Evolutionary conservation across 2,797 vertebrate genomes (phyloP).

Genomic region (Gouania willdenowi): DNA sequence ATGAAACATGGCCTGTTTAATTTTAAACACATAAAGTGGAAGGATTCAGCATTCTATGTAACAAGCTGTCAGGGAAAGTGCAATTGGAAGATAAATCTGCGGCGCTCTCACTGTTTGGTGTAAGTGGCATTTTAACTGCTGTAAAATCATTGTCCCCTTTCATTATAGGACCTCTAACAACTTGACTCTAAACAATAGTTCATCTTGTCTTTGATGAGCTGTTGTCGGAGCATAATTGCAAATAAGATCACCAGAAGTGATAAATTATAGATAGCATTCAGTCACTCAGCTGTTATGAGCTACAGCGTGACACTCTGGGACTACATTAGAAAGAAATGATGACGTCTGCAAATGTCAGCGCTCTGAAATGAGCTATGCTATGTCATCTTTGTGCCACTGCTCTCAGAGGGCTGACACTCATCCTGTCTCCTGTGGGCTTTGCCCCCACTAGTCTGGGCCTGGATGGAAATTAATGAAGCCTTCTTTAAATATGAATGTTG

Average conservation of each 20-base stretch:
- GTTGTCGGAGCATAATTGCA: slow-evolving; percentile 39
- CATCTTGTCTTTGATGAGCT: slow-evolving; percentile 45
- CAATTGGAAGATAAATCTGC: slow-evolving; percentile 54
- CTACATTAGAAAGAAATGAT: neutral
- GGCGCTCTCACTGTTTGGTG: slow-evolving; percentile 12
- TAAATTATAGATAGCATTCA: slow-evolving; percentile 38
- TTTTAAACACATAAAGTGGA: slow-evolving; percentile 55
- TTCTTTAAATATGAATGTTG: slow-evolving; percentile 37
- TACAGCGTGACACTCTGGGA: slow-evolving; percentile 9
- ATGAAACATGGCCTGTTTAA: slow-evolving; percentile 54
- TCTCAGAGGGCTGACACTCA: slow-evolving; percentile 10
- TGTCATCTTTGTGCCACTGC: neutral
- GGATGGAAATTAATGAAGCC: slow-evolving; percentile 33
- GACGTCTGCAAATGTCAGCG: no score
- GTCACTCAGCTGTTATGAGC: slow-evolving; percentile 22
- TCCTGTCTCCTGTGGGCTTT: slow-evolving; percentile 15
- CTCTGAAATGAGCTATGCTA: no score
- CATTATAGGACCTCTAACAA: slow-evolving; percentile 57
- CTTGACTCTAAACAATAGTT: slow-evolving; percentile 58
- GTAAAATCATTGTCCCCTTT: slow-evolving; percentile 56
- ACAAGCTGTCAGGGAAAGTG: slow-evolving; percentile 40
- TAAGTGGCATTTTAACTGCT: slow-evolving; percentile 66
- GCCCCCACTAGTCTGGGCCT: slow-evolving; percentile 9
- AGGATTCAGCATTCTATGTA: slow-evolving; percentile 53
- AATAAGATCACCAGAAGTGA: slow-evolving; percentile 38